A percentile compares a stretch with the other conserved stretches of the same genome.
These are phyloP conservation scores for Petromus typicus DNA, from an alignment of 2,113 vertebrate species.

Conservation along the genomic window DNA sequence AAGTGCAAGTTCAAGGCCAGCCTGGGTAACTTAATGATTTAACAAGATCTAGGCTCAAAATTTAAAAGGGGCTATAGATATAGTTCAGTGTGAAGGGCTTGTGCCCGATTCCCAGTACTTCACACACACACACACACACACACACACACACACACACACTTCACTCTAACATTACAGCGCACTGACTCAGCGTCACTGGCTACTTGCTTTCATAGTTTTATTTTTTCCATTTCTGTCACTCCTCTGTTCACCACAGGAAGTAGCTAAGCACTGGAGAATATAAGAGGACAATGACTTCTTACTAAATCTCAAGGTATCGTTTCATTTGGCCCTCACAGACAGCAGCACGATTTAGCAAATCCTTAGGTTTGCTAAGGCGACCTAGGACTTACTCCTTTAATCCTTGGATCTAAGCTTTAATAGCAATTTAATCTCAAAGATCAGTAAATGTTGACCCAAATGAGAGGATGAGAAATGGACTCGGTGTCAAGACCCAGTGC, in stretches of 20 bases:
- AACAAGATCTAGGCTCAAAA: not conserved
- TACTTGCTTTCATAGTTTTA: not conserved
- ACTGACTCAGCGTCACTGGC: not conserved
- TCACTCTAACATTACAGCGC: not conserved
- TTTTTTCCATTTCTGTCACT: not conserved
- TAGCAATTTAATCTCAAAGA: not conserved
- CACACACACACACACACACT: not conserved
- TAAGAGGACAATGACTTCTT: not conserved
- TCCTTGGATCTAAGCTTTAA: not conserved
- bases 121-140: not conserved
- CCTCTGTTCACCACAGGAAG: not conserved
- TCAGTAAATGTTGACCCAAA: not conserved
- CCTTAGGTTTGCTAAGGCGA: not conserved
- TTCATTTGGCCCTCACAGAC: not conserved
- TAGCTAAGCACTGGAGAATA: not conserved
- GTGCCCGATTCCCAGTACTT: not conserved
- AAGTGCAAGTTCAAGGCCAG: not conserved
- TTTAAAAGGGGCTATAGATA: not conserved
- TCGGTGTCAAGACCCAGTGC: not conserved
- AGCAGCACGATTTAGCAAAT: not conserved
- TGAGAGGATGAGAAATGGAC: not conserved
- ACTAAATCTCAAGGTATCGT: not conserved
- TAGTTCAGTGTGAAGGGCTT: not conserved
- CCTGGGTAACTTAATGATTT: not conserved
- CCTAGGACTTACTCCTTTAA: not conserved